Percentiles rank a stretch among this genome's conserved stretches.
Evolutionary conservation across 1,140 invertebrate genomes (phyloP).

Genomic region (Diploscapter pachys): DNA sequence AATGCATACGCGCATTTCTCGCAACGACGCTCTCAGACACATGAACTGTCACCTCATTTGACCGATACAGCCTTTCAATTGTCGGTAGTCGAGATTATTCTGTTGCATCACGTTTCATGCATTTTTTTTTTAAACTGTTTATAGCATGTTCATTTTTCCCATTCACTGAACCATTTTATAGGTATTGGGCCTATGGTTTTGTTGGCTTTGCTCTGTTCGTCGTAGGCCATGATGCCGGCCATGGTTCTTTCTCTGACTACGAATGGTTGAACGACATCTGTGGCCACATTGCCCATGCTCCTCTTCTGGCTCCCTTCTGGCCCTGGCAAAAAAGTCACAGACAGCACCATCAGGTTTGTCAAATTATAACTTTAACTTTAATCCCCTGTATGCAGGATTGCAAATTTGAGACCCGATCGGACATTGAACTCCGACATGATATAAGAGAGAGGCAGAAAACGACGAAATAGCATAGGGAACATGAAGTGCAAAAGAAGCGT

Average conservation of each 20-base stretch:
- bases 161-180: constrained; percentile 1
- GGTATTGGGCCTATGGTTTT: constrained; percentile 58
- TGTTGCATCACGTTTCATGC: too few relatives aligned
- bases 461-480: too few relatives aligned
- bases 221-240: constrained; percentile 61
- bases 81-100: too few relatives aligned
- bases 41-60: too few relatives aligned
- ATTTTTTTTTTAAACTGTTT: too few relatives aligned
- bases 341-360: too few relatives aligned
- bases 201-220: constrained; percentile 59
- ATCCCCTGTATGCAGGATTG: not conserved
- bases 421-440: too few relatives aligned
- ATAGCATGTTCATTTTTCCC: not conserved
- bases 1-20: too few relatives aligned
- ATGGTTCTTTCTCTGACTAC: constrained; percentile 60
- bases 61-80: too few relatives aligned
- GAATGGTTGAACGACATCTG: constrained; percentile 46
- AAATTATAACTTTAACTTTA: not conserved
- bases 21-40: too few relatives aligned
- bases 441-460: too few relatives aligned
- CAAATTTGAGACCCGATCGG: not conserved
- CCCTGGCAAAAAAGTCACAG: constrained; percentile 47
- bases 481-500: too few relatives aligned
- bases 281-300: constrained; percentile 48
- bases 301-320: constrained; percentile 45